A percentile compares a stretch with the other conserved stretches of the same genome.
phyloP scores from a whole-genome alignment of 2,113 vertebrate genomes.

The Oceanodroma tethys region DNA sequence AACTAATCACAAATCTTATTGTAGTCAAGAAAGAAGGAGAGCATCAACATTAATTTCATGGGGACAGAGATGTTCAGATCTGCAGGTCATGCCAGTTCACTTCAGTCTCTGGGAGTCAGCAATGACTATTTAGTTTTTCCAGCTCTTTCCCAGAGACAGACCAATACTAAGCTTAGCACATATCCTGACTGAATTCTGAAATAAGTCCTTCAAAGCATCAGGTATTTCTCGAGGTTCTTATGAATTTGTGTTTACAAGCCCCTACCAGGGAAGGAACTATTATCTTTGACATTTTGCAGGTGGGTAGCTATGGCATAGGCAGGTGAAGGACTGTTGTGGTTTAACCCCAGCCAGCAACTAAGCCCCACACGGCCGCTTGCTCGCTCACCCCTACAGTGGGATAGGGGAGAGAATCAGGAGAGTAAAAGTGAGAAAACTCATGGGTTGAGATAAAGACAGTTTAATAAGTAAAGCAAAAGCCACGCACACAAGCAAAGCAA shows the following conservation, averaged over 20 bases:
- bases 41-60: neutral
- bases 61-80: neutral
- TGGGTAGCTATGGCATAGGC: neutral
- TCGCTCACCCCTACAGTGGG: too few relatives aligned
- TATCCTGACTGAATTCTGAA: neutral
- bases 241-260: neutral
- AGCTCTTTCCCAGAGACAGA: neutral
- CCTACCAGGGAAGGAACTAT: neutral
- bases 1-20: neutral
- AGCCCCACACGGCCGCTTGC: too few relatives aligned
- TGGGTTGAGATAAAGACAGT: too few relatives aligned
- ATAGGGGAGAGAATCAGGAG: too few relatives aligned
- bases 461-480: too few relatives aligned
- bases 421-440: too few relatives aligned
- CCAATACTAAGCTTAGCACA: neutral
- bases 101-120: neutral
- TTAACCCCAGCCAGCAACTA: too few relatives aligned
- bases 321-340: neutral
- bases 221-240: neutral
- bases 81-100: neutral
- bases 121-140: neutral
- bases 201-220: neutral
- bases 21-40: neutral
- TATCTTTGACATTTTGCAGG: neutral
- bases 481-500: too few relatives aligned